Percentiles rank a stretch among this genome's conserved stretches.
Evolutionary conservation across 1,140 invertebrate genomes (phyloP).

Genomic region (Monomorium pharaonis): DNA sequence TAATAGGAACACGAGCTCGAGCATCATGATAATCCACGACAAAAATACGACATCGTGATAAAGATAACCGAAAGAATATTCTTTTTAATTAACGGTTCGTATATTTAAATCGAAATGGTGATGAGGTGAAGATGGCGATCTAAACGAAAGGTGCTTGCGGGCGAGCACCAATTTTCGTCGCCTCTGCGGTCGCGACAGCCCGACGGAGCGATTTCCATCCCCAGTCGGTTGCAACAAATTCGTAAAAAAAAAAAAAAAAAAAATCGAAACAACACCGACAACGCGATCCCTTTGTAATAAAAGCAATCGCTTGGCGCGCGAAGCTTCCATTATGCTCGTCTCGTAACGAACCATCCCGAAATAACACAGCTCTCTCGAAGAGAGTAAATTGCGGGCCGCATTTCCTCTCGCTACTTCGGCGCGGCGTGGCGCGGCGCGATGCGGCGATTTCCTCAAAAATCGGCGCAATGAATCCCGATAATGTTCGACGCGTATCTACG

Average conservation of each 20-base stretch:
- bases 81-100: slow-evolving; percentile 11
- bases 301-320: slow-evolving; percentile 40
- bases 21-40: slow-evolving; percentile 30
- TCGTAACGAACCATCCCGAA: slow-evolving; percentile 41
- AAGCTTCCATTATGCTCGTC: slow-evolving; percentile 35
- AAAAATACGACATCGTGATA: slow-evolving; percentile 27
- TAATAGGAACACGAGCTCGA: slow-evolving; percentile 48
- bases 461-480: slow-evolving; percentile 51
- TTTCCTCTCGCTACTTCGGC: slow-evolving; percentile 20
- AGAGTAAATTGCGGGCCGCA: slow-evolving; percentile 45
- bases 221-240: slow-evolving; percentile 27
- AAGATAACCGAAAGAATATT: not conserved
- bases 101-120: not conserved
- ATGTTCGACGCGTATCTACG: slow-evolving; percentile 40
- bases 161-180: not conserved
- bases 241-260: slow-evolving; percentile 14
- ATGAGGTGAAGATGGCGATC: not conserved
- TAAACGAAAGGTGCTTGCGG: not conserved
- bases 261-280: not conserved
- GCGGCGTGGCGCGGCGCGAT: not conserved
- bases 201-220: not conserved
- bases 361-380: slow-evolving; percentile 15
- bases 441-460: slow-evolving; percentile 45
- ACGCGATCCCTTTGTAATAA: slow-evolving; percentile 30
- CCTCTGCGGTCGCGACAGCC: not conserved